Evolutionary conservation across 1,140 invertebrate species (phyloP).

Genomic region (Frieseomelitta varia): DNA sequence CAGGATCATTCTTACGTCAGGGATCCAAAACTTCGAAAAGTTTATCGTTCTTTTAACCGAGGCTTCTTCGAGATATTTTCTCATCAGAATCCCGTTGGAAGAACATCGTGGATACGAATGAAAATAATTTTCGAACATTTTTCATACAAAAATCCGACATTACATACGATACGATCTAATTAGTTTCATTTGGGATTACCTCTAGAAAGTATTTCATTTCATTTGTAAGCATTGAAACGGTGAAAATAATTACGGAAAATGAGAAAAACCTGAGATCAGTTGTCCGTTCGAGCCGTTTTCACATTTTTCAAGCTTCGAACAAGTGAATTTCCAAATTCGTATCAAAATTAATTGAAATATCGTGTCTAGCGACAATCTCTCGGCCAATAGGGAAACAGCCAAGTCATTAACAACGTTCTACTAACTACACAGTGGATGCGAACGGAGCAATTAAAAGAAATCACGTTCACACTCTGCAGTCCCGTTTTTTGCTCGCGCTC

Average conservation of each 20-base stretch:
- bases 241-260: not conserved
- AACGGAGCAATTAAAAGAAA: constrained; percentile 24
- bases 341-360: not conserved
- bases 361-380: not conserved
- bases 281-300: no score
- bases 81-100: no score
- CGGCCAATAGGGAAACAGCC: not conserved
- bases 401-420: not conserved
- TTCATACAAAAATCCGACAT: no score
- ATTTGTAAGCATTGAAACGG: not conserved
- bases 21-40: no score
- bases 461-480: not conserved
- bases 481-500: not conserved
- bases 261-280: not conserved
- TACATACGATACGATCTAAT: no score
- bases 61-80: no score
- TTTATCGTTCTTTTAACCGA: no score
- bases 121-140: no score
- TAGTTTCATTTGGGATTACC: no score
- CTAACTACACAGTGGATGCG: not conserved
- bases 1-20: no score
- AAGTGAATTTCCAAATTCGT: not conserved
- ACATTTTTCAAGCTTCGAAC: no score
- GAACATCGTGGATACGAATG: no score
- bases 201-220: not conserved